These are phyloP conservation scores for Taurulus bubalis DNA, from an alignment of 2,113 vertebrate genomes.

Conservation along the genomic window DNA sequence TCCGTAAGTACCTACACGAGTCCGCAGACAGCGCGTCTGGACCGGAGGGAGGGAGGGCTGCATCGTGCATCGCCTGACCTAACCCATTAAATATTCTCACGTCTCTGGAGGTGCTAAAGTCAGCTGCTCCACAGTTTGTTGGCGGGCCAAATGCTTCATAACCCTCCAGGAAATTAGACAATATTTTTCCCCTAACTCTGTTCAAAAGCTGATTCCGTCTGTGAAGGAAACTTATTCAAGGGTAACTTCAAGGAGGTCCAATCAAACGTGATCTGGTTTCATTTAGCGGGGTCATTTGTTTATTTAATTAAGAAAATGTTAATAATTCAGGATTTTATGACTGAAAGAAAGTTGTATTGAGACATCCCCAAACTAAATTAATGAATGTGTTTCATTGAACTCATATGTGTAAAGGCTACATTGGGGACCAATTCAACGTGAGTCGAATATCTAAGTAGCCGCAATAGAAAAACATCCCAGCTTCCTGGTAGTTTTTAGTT, in stretches of 20 bases:
- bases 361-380: neutral
- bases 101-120: constrained; percentile 54
- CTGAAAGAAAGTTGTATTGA: neutral
- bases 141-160: constrained; percentile 37
- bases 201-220: constrained; percentile 51
- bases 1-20: constrained; percentile 35
- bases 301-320: neutral
- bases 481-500: neutral
- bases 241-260: constrained; percentile 23
- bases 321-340: constrained; percentile 2
- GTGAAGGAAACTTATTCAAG: constrained; percentile 57
- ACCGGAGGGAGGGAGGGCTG: constrained; percentile 10
- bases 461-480: neutral
- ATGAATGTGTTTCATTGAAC: neutral
- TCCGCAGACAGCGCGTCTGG: constrained; percentile 73
- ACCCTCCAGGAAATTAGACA: constrained; percentile 40
- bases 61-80: constrained; percentile 52
- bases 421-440: neutral
- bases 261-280: constrained; percentile 13
- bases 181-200: constrained; percentile 1
- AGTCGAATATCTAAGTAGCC: constrained; percentile 11
- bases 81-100: constrained; percentile 48
- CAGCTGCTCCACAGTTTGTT: constrained; percentile 48
- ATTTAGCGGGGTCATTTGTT: neutral
- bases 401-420: neutral